Evolutionary conservation across 2,888 invertebrate species (phyloP), one percentile per base, ranked within the genome.

Genomic region (Ormyrus nitidulus): DNA sequence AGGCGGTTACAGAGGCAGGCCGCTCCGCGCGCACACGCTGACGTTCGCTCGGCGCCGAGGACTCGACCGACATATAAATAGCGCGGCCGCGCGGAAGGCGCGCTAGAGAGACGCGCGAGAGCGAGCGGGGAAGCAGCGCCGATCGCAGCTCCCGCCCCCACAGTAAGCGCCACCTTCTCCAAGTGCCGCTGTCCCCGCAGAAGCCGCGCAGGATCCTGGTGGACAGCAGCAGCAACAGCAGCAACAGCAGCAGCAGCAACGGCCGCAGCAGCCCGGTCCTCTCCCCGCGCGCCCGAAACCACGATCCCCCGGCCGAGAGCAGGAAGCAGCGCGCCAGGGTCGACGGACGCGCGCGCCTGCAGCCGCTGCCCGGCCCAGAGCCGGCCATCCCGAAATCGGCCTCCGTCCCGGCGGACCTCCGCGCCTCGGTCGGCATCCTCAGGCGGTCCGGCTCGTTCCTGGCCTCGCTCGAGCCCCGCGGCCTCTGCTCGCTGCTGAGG

Each of bases 51-150:
- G 82, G 81, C 83, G 84, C 76, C 85, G 87, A 84, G 83, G 84
- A 84, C 84, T 86, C 85, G 85, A 86, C 87, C 83, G 84, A 84
- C 86, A 83, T 87, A 87, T 87, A 87, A 87, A 87, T 87, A 87
- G 87, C 87, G 85, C 85, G 84, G 83, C 83, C 82, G 83, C 84
- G 82, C 85, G 85, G 85, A 85, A 83, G 68, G 53, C 46, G 46
- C 34, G 44, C 62, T 65, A 8, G 46, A 44, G 59, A 48, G 8
- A 51, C 9, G 34, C 34, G 53, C 13, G 19, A 9, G 46, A n/a
- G 4, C 34, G 34, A 51, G 34, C 8, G 10, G 49, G n/a, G 10
- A 53, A 51, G 13, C 19, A 49, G 51, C 19, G 19, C 19, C 0
- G 9, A 19, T 9, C 65, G 9, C 34, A 8, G 65, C 19, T 53